Conservation (phyloP, 2,797 vertebrate genomes). For the Peromyscus melanophrys region DNA sequence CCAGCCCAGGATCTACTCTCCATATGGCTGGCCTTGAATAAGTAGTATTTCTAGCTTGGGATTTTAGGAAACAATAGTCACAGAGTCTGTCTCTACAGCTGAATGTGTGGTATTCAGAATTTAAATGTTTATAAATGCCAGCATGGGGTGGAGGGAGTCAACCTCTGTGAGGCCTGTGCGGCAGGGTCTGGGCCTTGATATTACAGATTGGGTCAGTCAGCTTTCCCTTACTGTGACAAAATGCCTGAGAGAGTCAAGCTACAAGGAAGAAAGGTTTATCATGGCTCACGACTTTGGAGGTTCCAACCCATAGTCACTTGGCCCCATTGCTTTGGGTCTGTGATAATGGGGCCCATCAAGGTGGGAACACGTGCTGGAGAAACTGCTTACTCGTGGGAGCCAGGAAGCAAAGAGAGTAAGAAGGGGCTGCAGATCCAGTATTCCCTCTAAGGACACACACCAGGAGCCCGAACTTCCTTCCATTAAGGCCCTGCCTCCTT, state of each 20-base stretch:
- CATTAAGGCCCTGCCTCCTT: not conserved
- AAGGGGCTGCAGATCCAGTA: not conserved
- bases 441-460: not conserved
- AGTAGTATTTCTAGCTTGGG: not conserved
- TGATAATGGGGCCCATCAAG: not conserved
- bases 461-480: not conserved
- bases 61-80: not conserved
- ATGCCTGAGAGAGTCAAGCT: not conserved
- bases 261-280: not conserved
- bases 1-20: not conserved
- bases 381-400: not conserved
- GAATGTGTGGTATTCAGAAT: fast-evolving
- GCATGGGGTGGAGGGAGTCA: not conserved
- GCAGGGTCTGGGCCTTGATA: not conserved
- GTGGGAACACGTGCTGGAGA: not conserved
- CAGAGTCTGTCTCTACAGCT: not conserved
- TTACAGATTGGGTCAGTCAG: too few species aligned
- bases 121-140: not conserved
- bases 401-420: not conserved
- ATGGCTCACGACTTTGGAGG: not conserved
- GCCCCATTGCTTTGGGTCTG: not conserved
- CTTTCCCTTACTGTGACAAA: not conserved
- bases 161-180: not conserved
- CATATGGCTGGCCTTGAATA: fast-evolving
- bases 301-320: not conserved